A percentile compares a stretch with the other conserved stretches of the same genome.
Evolutionary conservation across 2,797 vertebrate genomes (phyloP).

Genomic region (Paramormyrops hopkinsi): DNA sequence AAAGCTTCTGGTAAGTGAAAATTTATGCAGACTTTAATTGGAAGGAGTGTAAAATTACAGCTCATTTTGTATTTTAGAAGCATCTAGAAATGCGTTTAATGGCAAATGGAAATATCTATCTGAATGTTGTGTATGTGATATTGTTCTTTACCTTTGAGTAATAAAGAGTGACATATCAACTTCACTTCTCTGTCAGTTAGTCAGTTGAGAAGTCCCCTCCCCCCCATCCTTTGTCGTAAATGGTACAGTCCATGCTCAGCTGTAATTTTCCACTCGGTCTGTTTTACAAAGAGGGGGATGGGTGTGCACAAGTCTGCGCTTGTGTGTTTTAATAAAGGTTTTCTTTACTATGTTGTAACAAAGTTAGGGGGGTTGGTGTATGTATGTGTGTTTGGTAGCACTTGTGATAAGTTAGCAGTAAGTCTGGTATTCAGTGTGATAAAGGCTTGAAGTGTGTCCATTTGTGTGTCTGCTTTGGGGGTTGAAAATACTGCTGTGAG

Average conservation of each 20-base stretch:
- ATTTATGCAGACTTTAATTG: neutral
- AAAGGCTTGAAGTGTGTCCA: neutral
- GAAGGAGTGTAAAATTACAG: neutral
- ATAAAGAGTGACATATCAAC: neutral
- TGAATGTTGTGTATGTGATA: neutral
- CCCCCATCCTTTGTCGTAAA: neutral
- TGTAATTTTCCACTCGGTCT: slow-evolving; percentile 18
- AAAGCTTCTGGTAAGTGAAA: neutral
- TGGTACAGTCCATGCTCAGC: slow-evolving; percentile 14
- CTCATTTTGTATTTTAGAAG: neutral
- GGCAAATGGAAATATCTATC: neutral
- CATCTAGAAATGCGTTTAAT: neutral
- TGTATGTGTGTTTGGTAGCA: neutral
- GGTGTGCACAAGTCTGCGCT: neutral
- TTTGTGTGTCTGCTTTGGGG: neutral
- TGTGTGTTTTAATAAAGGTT: slow-evolving; percentile 1
- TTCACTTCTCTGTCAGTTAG: neutral
- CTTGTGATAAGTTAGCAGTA: neutral
- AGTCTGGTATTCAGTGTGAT: neutral
- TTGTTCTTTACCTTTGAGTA: neutral
- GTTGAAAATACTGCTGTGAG: neutral
- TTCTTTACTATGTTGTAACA: neutral
- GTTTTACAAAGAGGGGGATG: slow-evolving; percentile 17
- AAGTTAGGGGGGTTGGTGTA: neutral
- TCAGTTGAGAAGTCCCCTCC: neutral